A percentile compares a stretch with the other conserved stretches of the same genome.
phyloP scores from a whole-genome alignment of 30 jellyfish, hydroid and myxozoan genomes.

The Phacellophora camtschatica region DNA sequence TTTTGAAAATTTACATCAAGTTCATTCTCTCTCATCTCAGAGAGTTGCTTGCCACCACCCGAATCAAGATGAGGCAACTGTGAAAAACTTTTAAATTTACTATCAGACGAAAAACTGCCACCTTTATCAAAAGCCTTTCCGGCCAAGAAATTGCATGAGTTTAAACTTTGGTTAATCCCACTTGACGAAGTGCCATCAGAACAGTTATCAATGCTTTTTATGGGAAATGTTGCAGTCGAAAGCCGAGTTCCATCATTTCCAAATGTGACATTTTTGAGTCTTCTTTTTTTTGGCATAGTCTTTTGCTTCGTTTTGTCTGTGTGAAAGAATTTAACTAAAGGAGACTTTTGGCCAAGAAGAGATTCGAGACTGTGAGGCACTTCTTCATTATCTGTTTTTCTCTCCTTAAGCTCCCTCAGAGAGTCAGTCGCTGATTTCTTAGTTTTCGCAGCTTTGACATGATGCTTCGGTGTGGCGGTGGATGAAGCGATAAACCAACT shows the following conservation, averaged over 20 bases:
- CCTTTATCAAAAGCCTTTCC: no score
- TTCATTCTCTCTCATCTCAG: no score
- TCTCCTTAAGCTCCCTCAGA: neutral
- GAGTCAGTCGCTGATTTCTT: neutral
- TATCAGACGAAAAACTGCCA: no score
- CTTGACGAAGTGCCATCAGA: no score
- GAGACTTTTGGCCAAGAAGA: neutral
- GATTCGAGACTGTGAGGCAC: neutral
- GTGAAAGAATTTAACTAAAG: conserved; percentile 4
- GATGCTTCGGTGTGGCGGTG: neutral
- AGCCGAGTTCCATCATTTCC: neutral
- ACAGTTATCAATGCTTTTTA: no score
- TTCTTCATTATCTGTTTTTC: neutral
- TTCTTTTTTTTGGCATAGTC: conserved; percentile 11
- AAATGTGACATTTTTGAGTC: conserved; percentile 35
- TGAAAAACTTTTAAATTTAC: no score
- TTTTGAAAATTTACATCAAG: no score
- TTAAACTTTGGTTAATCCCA: no score
- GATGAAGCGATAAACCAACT: conserved; percentile 32
- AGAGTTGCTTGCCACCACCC: no score
- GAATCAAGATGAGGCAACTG: no score
- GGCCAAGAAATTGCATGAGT: no score
- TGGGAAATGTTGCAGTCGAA: neutral
- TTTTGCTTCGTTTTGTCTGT: neutral
- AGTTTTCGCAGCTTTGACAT: neutral